Base-by-base conservation (phyloP, 2,113 vertebrate genomes). In the Ifrita kowaldi region DNA sequence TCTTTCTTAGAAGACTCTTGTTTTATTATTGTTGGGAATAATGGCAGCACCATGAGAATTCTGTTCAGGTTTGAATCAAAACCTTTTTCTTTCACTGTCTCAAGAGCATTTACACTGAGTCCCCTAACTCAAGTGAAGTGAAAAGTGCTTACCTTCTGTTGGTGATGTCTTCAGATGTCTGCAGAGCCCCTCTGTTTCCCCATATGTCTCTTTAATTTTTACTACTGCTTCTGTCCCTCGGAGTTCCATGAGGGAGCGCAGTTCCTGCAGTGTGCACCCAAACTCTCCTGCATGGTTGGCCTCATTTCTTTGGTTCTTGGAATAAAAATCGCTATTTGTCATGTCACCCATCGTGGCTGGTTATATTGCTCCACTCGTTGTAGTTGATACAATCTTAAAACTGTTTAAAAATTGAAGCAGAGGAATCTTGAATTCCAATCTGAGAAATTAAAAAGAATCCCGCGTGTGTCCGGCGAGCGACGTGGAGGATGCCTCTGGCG, bases 251-350 rank as follows among this genome's bases (percentile, higher is more conserved):
- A 99, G 98, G 73, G 98, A 98, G 95, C 99, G 99, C 96, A 99
- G 98, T 90, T 99, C 99, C 97, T 99, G 97, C 97, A 99, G 85
- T 0, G 99, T 98, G 98, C 99, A 99, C 97, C 99, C 99, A 62
- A 99, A 99, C 92, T 98, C 99, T 35, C 97, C 98, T 63, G 98
- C 98, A 98, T 99, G 99, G 98, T 98, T 98, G 69, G 96, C 98
- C 95, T 99, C 99, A 7, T 98, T 99, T 99, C 99, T 99, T 99
- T 99, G 99, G 99, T 99, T 99, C 99, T 99, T 99, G 98, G 99
- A 98, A 97, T 99, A 99, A 98, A 99, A 99, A 98, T 99, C 99
- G 50, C 99, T 99, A 97, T 99, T 99, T 81, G 99, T 99, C 99
- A 99, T 99, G 98, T 99, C 99, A 98, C 99, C 99, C 99, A 99